Base-by-base conservation (phyloP, 2,113 vertebrate species). In the Edolisoma coerulescens region DNA sequence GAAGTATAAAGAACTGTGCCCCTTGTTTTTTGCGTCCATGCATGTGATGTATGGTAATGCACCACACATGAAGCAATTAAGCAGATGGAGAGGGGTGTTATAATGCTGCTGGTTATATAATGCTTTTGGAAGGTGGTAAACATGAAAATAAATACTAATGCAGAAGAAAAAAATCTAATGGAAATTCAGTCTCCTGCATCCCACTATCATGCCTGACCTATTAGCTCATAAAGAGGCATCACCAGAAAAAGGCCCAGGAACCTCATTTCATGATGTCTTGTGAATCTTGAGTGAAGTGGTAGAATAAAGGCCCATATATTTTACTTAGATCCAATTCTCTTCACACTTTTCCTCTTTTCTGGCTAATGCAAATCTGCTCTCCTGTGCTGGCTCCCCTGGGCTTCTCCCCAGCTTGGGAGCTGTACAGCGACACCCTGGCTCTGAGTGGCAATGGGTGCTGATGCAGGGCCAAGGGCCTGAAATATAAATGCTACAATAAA, bases 51-150 rank as follows among this genome's bases (percentile, higher is more conserved):
- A n/a, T 22, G 3, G 11, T 45, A 82, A 85, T 41, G 24, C 18
- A 32, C 22, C 0, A 1, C 21, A 56, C 21, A 39, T 27, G 16
- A 86, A 75, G 18, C 4, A 75, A 39, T 69, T 56, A 33, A 78
- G 19, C 6, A 26, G 32, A 15, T 13, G 3, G 39, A 53, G 27
- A 6, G 3, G 4, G 16, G 8, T 0, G 0, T 4, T 27, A 27
- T 23, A 80, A 68, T 24, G 17, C 16, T 45, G 10, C 49, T 63
- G 35, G 45, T 63, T 64, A 42, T 21, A 39, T 22, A 60, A 54
- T 24, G 26, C 5, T 75, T 69, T 82, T 26, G 47, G 21, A 57
- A 90, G 30, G 42, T 13, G 17, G 13, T 19, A 92, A 76, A 57
- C 9, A 52, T 23, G 13, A 59, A 11, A 71, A 28, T 37, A 75